Percentiles rank a stretch among this genome's conserved stretches.
Conservation (phyloP, 2,797 vertebrate species). For the Syngnathus acus region DNA sequence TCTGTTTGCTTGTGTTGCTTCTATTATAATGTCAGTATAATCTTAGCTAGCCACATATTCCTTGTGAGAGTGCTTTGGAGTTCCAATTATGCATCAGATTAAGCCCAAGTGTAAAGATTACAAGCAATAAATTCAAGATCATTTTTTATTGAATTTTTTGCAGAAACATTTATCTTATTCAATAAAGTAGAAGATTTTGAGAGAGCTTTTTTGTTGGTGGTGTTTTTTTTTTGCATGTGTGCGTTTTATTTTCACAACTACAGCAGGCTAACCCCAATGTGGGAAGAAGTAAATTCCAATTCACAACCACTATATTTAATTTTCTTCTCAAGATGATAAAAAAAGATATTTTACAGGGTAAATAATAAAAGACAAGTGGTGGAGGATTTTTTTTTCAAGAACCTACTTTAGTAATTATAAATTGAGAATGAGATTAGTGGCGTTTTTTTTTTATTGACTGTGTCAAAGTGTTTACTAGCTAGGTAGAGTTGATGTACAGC, state of each 20-base stretch:
- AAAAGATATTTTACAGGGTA: too few species aligned
- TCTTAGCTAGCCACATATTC: slow-evolving; percentile 62
- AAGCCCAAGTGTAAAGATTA: slow-evolving; percentile 67
- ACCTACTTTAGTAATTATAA: too few species aligned
- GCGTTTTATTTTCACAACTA: too few species aligned
- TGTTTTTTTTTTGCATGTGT: too few species aligned
- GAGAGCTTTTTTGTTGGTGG: slow-evolving; percentile 46
- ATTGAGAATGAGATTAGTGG: too few species aligned
- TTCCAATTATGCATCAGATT: slow-evolving; percentile 72
- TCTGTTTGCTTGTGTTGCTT: slow-evolving; percentile 51
- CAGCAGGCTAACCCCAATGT: too few species aligned
- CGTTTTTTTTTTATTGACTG: neutral
- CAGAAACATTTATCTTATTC: slow-evolving; percentile 69
- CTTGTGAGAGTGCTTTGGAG: slow-evolving; percentile 67
- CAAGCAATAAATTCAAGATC: slow-evolving; percentile 74
- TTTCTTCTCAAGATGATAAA: too few species aligned
- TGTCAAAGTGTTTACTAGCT: neutral
- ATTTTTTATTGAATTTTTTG: slow-evolving; percentile 81
- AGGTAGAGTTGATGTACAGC: neutral
- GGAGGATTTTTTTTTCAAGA: too few species aligned
- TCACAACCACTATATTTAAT: too few species aligned
- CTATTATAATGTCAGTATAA: slow-evolving; percentile 48
- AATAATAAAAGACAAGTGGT: too few species aligned
- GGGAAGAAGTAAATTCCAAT: too few species aligned
- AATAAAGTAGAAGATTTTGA: slow-evolving; percentile 80